Conservation (phyloP, 2,888 invertebrate species). For the Crossocerus cetratus region DNA sequence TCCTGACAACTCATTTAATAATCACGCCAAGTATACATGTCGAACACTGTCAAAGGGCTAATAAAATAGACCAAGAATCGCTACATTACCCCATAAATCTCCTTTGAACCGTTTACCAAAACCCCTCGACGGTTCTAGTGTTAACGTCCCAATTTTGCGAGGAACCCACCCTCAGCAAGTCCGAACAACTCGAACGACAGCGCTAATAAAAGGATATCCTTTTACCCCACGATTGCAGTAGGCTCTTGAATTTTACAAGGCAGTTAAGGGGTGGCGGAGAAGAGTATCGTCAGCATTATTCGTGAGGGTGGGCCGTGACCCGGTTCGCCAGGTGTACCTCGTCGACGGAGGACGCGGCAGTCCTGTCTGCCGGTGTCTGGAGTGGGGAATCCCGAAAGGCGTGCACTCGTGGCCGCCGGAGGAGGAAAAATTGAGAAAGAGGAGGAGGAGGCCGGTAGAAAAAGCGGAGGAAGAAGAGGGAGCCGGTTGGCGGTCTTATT, state of each 20-base stretch:
- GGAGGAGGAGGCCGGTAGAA: neutral
- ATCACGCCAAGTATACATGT: no score
- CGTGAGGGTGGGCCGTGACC: slow-evolving; percentile 26
- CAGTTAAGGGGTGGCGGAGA: slow-evolving; percentile 6
- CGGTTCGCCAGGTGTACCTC: slow-evolving; percentile 14
- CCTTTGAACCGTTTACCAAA: no score
- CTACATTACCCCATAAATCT: no score
- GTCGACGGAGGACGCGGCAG: slow-evolving; percentile 14
- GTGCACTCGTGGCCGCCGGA: neutral
- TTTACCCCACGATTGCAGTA: neutral
- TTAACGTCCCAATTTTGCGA: no score
- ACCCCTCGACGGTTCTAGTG: no score
- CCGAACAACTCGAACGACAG: no score
- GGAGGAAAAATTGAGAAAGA: neutral
- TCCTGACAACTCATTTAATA: no score
- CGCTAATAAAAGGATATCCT: neutral
- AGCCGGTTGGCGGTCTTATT: slow-evolving; percentile 51
- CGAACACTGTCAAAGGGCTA: no score
- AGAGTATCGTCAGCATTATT: slow-evolving; percentile 27
- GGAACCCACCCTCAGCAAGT: no score
- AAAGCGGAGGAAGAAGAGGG: slow-evolving; percentile 22
- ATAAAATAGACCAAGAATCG: no score
- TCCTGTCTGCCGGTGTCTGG: slow-evolving; percentile 20
- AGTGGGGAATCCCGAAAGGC: no score
- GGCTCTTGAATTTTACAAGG: slow-evolving; percentile 12